Evolutionary conservation across 2,888 invertebrate genomes (phyloP), one percentile per base, ranked within the genome.

Genomic region (Camponotus fellah): DNA sequence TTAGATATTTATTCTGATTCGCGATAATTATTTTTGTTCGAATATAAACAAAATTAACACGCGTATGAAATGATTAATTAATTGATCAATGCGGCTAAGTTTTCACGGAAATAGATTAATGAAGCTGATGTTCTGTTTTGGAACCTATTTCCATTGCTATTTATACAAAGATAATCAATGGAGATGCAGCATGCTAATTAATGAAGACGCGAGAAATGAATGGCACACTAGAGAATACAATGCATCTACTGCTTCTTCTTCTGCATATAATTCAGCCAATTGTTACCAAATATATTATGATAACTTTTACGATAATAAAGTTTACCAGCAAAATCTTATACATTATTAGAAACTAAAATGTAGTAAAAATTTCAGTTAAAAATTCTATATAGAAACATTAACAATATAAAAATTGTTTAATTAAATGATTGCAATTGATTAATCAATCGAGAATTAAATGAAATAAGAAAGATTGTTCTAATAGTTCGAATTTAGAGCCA

Each of bases 111-210:
- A 10, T n/a, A 34, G 14, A 9, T 10, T 82, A 80, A 75, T 77
- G 75, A 65, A 82, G 75, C 53, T 66, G 72, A 82, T 66, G 40
- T 37, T 32, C 62, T 53, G 65, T 82, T 58, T 86, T 46, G 21
- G 21, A 34, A 79, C 64, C 74, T 84, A 83, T 84, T 56, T 43
- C 40, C 40, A 49, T 49, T n/a, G 71, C 62, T 49, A 37, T 65
- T 69, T 58, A n/a, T 21, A 56, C 14, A 60, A 40, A 10, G 21
- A 62, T 60, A 75, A 74, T n/a, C 40, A 71, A 46, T 83, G 75
- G 53, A 60, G 69, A 60, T 34, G 69, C 75, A 75, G 74, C 77
- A 72, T 64, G 56, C 68, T 88, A 88, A 87, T 90, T 90, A 88
- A 88, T 81, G 83, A 84, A 88, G 81, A 86, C 80, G 58, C 75